These are phyloP conservation scores for Bibio marci DNA, from an alignment of 2,888 invertebrate genomes.

Conservation along the genomic window DNA sequence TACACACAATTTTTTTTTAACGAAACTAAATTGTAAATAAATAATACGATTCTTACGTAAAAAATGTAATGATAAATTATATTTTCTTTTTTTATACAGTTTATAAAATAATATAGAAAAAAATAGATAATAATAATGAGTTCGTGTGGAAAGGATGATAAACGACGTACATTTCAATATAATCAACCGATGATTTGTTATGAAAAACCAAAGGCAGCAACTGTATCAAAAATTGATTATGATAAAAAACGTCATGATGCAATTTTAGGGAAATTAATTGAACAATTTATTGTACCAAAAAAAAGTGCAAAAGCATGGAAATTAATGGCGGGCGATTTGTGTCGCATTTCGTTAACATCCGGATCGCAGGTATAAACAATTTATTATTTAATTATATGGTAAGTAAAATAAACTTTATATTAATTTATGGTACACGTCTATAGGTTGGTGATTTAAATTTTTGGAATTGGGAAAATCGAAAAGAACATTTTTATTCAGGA, in stretches of 20 bases:
- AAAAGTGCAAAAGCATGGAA: slow-evolving; percentile 28
- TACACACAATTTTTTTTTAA: too few relatives aligned
- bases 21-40: too few relatives aligned
- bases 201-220: slow-evolving; percentile 22
- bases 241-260: slow-evolving; percentile 22
- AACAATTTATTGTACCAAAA: slow-evolving; percentile 24
- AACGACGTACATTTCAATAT: too few relatives aligned
- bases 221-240: slow-evolving; percentile 20
- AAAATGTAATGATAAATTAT: too few relatives aligned
- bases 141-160: too few relatives aligned
- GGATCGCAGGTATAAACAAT: slow-evolving; percentile 27
- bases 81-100: too few relatives aligned
- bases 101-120: too few relatives aligned
- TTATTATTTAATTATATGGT: neutral
- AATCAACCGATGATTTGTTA: slow-evolving; percentile 26
- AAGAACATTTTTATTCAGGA: slow-evolving; percentile 31
- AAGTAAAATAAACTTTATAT: too few relatives aligned
- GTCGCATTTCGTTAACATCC: slow-evolving; percentile 27
- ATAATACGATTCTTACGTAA: too few relatives aligned
- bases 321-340: slow-evolving; percentile 27
- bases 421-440: neutral
- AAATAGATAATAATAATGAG: too few relatives aligned
- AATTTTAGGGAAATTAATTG: slow-evolving; percentile 19
- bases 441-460: slow-evolving; percentile 30
- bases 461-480: slow-evolving; percentile 30